phyloP scores from a whole-genome alignment of 2,113 vertebrate species.

The Anseranas semipalmata region DNA sequence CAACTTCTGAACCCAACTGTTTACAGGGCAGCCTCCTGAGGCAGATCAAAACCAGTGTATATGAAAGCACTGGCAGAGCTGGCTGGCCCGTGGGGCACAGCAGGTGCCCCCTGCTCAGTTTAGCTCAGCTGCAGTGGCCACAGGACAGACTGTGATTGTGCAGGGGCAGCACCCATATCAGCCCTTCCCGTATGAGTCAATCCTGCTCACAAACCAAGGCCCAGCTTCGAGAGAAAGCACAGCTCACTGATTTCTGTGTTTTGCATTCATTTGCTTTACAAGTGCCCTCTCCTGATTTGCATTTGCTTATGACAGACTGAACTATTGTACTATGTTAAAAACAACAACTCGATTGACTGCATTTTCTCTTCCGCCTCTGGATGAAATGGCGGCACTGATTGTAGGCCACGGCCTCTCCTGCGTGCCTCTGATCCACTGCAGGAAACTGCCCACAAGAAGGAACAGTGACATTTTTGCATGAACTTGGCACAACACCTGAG shows the following conservation, averaged over 20 bases:
- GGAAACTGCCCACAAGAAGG: not conserved
- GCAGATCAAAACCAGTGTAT: not conserved
- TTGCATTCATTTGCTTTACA: not conserved
- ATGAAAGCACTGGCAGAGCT: not conserved
- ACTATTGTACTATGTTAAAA: not conserved
- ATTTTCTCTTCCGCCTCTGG: not conserved
- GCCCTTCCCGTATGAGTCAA: not conserved
- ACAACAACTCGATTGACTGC: not conserved
- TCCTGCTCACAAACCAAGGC: not conserved
- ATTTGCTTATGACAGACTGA: not conserved
- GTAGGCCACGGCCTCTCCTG: not conserved
- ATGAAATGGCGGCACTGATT: not conserved
- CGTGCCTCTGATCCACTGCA: not conserved
- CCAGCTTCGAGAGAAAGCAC: not conserved
- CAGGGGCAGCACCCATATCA: not conserved
- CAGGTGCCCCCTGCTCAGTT: not conserved
- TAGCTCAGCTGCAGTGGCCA: accelerated
- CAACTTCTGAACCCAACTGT: not conserved
- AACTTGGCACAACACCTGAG: not conserved
- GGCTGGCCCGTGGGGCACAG: not conserved
- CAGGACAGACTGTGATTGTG: not conserved
- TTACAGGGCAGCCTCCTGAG: not conserved
- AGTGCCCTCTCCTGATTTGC: not conserved
- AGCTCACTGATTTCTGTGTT: not conserved
- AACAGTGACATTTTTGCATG: not conserved